phyloP scores from a whole-genome alignment of 1,140 invertebrate species.

The Solenopsis fugax region DNA sequence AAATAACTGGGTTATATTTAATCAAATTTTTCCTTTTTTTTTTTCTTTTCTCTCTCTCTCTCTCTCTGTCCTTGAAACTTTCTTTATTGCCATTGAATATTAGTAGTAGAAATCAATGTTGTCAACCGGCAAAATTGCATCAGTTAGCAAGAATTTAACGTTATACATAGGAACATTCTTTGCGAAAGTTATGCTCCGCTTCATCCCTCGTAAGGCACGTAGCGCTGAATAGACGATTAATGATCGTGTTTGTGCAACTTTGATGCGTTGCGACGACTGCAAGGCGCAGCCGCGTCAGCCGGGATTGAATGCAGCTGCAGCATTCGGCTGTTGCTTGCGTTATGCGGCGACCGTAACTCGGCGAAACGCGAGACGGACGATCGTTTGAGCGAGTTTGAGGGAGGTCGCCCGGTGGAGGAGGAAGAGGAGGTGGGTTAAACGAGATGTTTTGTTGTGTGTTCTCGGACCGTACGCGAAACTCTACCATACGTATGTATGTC shows the following conservation, averaged over 20 bases:
- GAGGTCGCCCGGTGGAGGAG: conserved; percentile 4
- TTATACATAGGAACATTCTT: conserved; percentile 50
- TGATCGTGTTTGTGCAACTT: conserved; percentile 57
- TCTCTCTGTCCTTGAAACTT: not conserved
- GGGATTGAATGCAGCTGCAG: conserved; percentile 59
- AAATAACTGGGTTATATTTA: not conserved
- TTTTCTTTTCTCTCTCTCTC: not conserved
- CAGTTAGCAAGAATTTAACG: conserved; percentile 27
- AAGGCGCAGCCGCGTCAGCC: conserved; percentile 49
- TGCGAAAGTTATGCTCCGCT: conserved; percentile 24
- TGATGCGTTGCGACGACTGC: conserved; percentile 68
- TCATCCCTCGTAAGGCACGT: conserved; percentile 29
- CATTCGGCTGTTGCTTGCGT: conserved; percentile 44
- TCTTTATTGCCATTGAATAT: conserved; percentile 12
- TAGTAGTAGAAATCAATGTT: conserved; percentile 26
- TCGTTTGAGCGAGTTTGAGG: conserved; percentile 59
- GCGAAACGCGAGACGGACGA: conserved; percentile 58
- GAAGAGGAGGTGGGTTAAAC: conserved; percentile 39
- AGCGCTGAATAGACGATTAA: conserved; percentile 61
- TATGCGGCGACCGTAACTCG: conserved; percentile 62
- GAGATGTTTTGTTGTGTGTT: conserved; percentile 61
- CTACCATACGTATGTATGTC: conserved; percentile 10
- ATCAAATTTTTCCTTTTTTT: not conserved
- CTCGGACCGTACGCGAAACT: conserved; percentile 47
- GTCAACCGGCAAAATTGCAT: conserved; percentile 25